Percentiles rank a stretch among this genome's conserved stretches.
phyloP scores from a whole-genome alignment of 1,140 invertebrate genomes.

The Potamilus streckersoni region DNA sequence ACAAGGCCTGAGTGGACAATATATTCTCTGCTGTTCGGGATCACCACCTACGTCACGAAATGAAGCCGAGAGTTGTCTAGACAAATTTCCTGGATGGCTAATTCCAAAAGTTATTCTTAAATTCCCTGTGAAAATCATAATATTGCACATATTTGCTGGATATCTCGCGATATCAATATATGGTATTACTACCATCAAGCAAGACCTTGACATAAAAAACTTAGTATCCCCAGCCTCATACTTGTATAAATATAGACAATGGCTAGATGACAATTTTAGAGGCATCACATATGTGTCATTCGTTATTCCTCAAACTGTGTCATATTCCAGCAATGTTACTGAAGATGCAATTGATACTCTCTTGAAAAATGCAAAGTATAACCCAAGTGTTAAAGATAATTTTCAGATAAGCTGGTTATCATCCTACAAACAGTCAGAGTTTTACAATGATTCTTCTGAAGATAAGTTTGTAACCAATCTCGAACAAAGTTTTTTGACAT shows the following conservation, averaged over 20 bases:
- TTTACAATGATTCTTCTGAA: slow-evolving; percentile 60
- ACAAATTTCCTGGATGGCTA: slow-evolving; percentile 27
- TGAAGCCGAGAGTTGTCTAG: slow-evolving; percentile 39
- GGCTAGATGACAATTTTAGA: slow-evolving; percentile 9
- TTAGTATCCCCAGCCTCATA: slow-evolving; percentile 64
- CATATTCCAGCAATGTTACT: slow-evolving; percentile 9
- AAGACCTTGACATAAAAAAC: slow-evolving; percentile 81
- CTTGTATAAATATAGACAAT: slow-evolving; percentile 28
- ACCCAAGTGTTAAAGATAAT: slow-evolving; percentile 6
- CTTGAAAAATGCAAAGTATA: not conserved
- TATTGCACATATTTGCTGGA: slow-evolving; percentile 82
- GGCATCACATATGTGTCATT: slow-evolving; percentile 7
- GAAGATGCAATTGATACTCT: not conserved
- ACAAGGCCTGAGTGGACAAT: slow-evolving; percentile 25
- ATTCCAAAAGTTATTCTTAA: slow-evolving; percentile 34
- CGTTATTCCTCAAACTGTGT: slow-evolving; percentile 4
- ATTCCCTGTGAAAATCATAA: slow-evolving; percentile 74
- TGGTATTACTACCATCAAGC: slow-evolving; percentile 80
- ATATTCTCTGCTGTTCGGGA: slow-evolving; percentile 35
- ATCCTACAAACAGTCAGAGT: slow-evolving; percentile 10
- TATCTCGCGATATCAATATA: slow-evolving; percentile 90
- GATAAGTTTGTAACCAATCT: slow-evolving; percentile 80
- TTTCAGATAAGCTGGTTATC: slow-evolving; percentile 24
- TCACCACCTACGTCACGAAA: slow-evolving; percentile 12
- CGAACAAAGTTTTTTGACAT: slow-evolving; percentile 74